A percentile compares a stretch with the other conserved stretches of the same genome.
These are phyloP conservation scores for Bombus waltoni DNA, from an alignment of 1,140 invertebrate genomes.

Conservation along the genomic window DNA sequence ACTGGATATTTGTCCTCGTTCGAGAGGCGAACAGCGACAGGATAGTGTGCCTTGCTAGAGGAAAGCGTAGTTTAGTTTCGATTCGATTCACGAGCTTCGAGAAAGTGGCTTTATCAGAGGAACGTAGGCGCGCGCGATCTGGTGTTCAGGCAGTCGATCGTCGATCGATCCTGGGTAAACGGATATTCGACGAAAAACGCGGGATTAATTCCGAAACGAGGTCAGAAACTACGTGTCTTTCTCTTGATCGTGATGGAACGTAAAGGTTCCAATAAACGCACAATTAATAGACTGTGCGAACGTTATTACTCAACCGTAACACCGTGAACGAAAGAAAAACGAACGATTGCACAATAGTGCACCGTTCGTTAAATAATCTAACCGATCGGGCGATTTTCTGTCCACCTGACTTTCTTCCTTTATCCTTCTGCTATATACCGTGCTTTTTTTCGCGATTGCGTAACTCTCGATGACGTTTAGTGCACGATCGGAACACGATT, in stretches of 20 bases:
- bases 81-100: constrained; percentile 15
- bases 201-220: constrained; percentile 39
- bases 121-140: constrained; percentile 7
- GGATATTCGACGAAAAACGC: not conserved
- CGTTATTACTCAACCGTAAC: constrained; percentile 24
- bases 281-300: constrained; percentile 36
- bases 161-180: constrained; percentile 1
- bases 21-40: not conserved
- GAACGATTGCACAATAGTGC: constrained; percentile 19
- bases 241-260: constrained; percentile 7
- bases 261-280: constrained; percentile 19
- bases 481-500: too few species aligned
- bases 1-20: not conserved
- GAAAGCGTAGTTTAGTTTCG: constrained; percentile 1
- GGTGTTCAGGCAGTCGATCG: not conserved
- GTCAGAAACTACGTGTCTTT: constrained; percentile 15
- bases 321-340: constrained; percentile 33
- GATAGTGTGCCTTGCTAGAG: not conserved
- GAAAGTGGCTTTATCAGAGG: constrained; percentile 28
- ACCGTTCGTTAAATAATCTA: constrained; percentile 45
- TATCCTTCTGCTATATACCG: not conserved
- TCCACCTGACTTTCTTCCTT: not conserved
- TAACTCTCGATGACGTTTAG: not conserved
- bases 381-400: constrained; percentile 9
- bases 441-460: not conserved